Evolutionary conservation across 2,113 vertebrate genomes (phyloP).

Genomic region (Anser brachyrhynchus): DNA sequence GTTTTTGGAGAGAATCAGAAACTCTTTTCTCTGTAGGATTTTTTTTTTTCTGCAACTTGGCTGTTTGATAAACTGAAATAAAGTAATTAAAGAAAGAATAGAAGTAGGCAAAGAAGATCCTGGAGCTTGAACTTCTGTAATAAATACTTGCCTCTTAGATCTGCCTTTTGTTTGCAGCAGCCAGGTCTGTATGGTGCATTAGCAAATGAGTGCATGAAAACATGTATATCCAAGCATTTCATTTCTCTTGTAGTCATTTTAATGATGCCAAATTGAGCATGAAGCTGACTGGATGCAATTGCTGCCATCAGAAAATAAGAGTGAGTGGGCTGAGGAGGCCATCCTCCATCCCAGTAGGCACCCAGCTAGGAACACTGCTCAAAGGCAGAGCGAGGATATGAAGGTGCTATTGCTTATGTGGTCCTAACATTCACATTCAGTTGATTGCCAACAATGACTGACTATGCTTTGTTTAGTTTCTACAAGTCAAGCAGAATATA

Average conservation of each 20-base stretch:
- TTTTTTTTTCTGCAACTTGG: neutral
- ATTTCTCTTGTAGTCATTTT: slow-evolving; percentile 27
- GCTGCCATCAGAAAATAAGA: slow-evolving; percentile 9
- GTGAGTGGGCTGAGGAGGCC: neutral
- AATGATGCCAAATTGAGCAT: slow-evolving; percentile 62
- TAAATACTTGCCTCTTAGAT: neutral
- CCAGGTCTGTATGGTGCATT: neutral
- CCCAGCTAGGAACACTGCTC: neutral
- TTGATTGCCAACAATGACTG: neutral
- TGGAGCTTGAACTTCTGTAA: neutral
- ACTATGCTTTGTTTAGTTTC: neutral
- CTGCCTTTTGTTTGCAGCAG: slow-evolving; percentile 30
- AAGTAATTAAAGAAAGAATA: slow-evolving; percentile 8
- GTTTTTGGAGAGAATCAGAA: neutral
- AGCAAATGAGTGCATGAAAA: slow-evolving; percentile 6
- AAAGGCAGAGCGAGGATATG: neutral
- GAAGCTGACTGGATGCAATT: slow-evolving; percentile 6
- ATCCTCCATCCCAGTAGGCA: neutral
- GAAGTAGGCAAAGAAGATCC: neutral
- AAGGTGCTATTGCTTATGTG: neutral
- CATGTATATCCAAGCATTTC: slow-evolving; percentile 25
- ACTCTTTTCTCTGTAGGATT: neutral
- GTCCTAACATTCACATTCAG: neutral
- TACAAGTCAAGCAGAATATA: neutral
- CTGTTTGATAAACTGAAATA: neutral